phyloP scores from a whole-genome alignment of 2,888 invertebrate species.

The Neoscelio sp. region DNA sequence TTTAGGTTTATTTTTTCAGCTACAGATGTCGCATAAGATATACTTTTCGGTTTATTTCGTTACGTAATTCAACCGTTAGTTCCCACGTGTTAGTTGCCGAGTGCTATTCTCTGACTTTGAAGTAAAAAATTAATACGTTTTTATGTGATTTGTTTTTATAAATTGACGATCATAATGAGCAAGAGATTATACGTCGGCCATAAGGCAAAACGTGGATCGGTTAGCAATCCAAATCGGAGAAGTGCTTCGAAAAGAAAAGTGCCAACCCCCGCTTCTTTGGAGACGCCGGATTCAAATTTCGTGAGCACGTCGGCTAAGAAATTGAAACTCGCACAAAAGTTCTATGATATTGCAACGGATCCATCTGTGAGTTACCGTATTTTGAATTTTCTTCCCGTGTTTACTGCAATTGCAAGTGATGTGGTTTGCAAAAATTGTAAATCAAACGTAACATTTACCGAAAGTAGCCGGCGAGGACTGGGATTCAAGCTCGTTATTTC shows the following conservation, averaged over 20 bases:
- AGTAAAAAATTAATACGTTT: slow-evolving; percentile 27
- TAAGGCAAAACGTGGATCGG: slow-evolving; percentile 9
- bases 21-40: slow-evolving; percentile 25
- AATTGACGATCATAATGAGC: slow-evolving; percentile 29
- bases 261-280: slow-evolving; percentile 9
- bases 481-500: slow-evolving; percentile 49
- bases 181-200: slow-evolving; percentile 6
- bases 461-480: slow-evolving; percentile 63
- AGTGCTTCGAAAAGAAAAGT: background rate
- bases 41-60: slow-evolving; percentile 31
- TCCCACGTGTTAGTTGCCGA: slow-evolving; percentile 8
- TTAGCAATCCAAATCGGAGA: background rate
- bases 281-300: slow-evolving; percentile 23
- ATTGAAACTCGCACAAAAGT: slow-evolving; percentile 37
- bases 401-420: slow-evolving; percentile 57
- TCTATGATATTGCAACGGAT: slow-evolving; percentile 58
- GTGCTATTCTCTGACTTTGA: slow-evolving; percentile 29
- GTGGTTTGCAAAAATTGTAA: slow-evolving; percentile 66
- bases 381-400: slow-evolving; percentile 62
- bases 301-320: slow-evolving; percentile 64
- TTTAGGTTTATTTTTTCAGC: slow-evolving; percentile 26
- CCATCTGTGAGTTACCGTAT: slow-evolving; percentile 61
- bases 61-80: slow-evolving; percentile 36
- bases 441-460: slow-evolving; percentile 62
- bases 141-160: slow-evolving; percentile 26